Evolutionary conservation across 2,113 vertebrate genomes (phyloP), one percentile per base, ranked within the genome.

Genomic region (Oostethus manadensis): DNA sequence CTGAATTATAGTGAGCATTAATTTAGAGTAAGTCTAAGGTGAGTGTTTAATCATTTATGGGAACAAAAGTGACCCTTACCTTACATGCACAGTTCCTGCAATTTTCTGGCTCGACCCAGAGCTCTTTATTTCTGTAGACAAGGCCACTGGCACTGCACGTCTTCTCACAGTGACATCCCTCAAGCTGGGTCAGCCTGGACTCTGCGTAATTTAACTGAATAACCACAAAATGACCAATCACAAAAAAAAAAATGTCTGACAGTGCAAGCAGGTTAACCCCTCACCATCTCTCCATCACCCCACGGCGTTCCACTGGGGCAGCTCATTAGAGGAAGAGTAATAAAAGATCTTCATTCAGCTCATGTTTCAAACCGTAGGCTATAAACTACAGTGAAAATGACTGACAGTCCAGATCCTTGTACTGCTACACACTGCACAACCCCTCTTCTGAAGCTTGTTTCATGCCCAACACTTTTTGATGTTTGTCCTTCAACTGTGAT

Each of bases 101-200:
- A 80, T 94, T 94, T 80, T 98, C 92, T 0, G 93, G 91, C 48
- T 97, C 94, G 13, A 90, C 91, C 96, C 96, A 98, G 18, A 92
- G 90, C 77, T 98, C 94, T 77, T 92, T 92, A 77, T 97, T 93
- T 71, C 93, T 86, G 77, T 94, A 94, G 38, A 94, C 85, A 64
- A 92, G 70, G 56, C 91, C 90, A 55, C 91, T 93, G 74, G 92
- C 89, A 78, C 90, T 92, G 87, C 96, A 98, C 14, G 93, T 96
- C 89, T 93, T 93, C 90, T 98, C 94, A 21, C 96, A 98, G 38
- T 95, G 94, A 84, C 96, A 98, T 68, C 90, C 92, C 84, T 97
- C 96, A 88, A 97, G 71, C n/a, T 97, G 94, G 84, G 87, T 93
- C 73, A 98, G 92, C 47, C 95, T 91, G 18, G 93, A 93, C 89